phyloP scores from a whole-genome alignment of 2,888 invertebrate species.

The Cinara cedri region DNA sequence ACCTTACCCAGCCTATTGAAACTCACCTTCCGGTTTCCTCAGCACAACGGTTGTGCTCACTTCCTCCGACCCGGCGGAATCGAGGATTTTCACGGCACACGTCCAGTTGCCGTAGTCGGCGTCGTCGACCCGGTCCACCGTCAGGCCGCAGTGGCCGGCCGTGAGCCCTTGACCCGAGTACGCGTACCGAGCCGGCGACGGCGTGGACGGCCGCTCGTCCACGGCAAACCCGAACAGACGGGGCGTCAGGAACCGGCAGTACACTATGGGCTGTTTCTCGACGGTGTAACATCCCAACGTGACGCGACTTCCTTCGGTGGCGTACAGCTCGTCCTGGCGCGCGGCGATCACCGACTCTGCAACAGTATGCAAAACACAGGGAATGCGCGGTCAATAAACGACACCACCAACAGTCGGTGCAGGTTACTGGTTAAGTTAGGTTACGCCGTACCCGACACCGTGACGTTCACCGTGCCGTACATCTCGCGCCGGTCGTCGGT shows the following conservation, averaged over 20 bases:
- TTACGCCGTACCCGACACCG: constrained; percentile 33
- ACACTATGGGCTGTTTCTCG: constrained; percentile 38
- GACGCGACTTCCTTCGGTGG: constrained; percentile 33
- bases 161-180: constrained; percentile 40
- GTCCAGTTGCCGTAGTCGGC: constrained; percentile 90
- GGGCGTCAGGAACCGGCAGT: constrained; percentile 47
- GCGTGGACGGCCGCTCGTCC: constrained; percentile 28
- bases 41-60: constrained; percentile 34
- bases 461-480: constrained; percentile 36
- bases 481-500: constrained; percentile 35
- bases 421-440: no score
- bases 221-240: constrained; percentile 37
- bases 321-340: constrained; percentile 40
- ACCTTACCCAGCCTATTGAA: no score
- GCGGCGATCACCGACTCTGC: constrained; percentile 40
- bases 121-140: constrained; percentile 81
- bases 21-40: constrained; percentile 43
- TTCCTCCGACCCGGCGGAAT: constrained; percentile 69
- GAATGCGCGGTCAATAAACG: no score
- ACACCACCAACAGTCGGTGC: no score
- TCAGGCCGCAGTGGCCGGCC: constrained; percentile 74
- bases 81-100: constrained; percentile 86
- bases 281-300: constrained; percentile 42
- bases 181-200: constrained; percentile 12
- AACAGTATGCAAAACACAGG: no score